Conservation (phyloP, 2,888 invertebrate species). For the Hirtodrosophila trivittata region DNA sequence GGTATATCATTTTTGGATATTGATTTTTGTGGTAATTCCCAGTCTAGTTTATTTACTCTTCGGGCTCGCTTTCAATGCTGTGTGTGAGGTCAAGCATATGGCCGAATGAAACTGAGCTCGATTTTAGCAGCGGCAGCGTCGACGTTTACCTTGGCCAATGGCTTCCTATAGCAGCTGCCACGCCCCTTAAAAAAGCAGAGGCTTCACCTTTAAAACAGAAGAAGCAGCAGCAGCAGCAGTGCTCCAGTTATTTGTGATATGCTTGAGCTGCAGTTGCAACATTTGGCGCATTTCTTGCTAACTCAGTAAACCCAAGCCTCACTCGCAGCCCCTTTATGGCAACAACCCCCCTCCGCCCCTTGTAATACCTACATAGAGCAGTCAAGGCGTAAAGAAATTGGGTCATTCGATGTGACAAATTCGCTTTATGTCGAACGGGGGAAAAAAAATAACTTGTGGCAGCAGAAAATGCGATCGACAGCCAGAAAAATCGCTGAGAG, state of each 20-base stretch:
- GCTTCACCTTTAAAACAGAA: constrained; percentile 29
- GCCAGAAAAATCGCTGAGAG: constrained; percentile 12
- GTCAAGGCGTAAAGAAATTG: constrained; percentile 48
- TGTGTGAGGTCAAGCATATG: constrained; percentile 47
- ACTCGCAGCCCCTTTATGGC: too few species aligned
- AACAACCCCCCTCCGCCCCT: constrained; percentile 5
- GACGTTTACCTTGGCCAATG: constrained; percentile 64
- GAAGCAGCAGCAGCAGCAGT: constrained; percentile 31
- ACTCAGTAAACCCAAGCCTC: constrained; percentile 57
- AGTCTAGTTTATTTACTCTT: not conserved
- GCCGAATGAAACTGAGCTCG: constrained; percentile 20
- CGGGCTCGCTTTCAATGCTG: constrained; percentile 8
- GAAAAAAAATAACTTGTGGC: constrained; percentile 48
- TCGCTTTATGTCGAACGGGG: constrained; percentile 36
- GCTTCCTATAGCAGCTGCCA: constrained; percentile 46
- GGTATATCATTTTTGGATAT: not conserved
- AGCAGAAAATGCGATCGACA: constrained; percentile 51
- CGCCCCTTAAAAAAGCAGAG: not conserved
- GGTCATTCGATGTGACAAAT: constrained; percentile 70
- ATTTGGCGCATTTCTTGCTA: constrained; percentile 71
- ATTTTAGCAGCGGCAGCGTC: constrained; percentile 11
- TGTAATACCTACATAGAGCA: not conserved
- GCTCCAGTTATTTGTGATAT: constrained; percentile 66
- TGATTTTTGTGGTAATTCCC: not conserved
- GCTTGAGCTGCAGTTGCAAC: constrained; percentile 62